Base-by-base conservation (phyloP, 2,888 invertebrate species). In the Acleris laterana region DNA sequence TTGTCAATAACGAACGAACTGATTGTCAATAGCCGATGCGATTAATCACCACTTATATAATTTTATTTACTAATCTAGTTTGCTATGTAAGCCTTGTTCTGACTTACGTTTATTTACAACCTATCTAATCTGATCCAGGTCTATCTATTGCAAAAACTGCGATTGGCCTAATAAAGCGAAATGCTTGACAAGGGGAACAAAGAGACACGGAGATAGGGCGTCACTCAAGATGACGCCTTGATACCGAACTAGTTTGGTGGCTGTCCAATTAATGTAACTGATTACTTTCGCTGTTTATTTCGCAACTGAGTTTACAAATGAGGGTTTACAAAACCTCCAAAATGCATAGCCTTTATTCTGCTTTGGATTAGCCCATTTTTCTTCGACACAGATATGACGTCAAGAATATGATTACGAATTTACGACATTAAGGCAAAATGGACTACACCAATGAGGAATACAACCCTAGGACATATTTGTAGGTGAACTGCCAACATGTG, bases 161-260 rank as follows among this genome's bases (percentile, higher is more conserved):
- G 20, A 42, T 16, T 42, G 19, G 44, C 11, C 66, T 62, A 66
- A 66, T 66, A 61, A 66, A 62, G 66, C 61, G 25, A 51, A 56
- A 56, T 7, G 42, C 53, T 25, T 25, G 66, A 57, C 65, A 50
- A n/a, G 25, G 11, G 60, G 57, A 52, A 66, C 66, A 57, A 56
- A 61, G 61, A 59, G 50, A 13, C 59, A 32, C 5, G 57, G 62
- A 62, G 66, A 66, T 61, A 66, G 32, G 19, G 20, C 50, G 66
- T 62, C 66, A 62, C 22, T 66, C 66, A 62, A 66, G 62, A 66
- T 61, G 61, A 66, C 66, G 66, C 66, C 66, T 66, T 19, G 66
- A 66, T 66, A 65, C n/a, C 46, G 11, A 62, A 66, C 66, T 52
- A 52, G 66, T 66, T 65, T 49, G 49, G 32, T 49, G 46, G 22